Evolutionary conservation across 2,888 invertebrate species (phyloP).

Genomic region (Eilema caniola): DNA sequence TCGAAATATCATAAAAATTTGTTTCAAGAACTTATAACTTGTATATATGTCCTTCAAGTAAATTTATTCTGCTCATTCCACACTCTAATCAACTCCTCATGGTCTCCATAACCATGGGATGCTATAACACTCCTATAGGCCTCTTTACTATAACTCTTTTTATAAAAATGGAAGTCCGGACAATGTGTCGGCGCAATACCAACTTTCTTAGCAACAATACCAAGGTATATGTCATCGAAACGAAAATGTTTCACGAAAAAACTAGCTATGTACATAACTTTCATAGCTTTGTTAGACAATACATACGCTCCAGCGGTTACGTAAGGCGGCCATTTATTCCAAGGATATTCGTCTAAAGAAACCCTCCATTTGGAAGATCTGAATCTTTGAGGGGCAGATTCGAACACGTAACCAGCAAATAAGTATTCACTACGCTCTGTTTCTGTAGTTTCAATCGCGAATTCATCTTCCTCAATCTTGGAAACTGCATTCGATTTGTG

Average conservation of each 20-base stretch:
- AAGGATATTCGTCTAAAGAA: conserved; percentile 94
- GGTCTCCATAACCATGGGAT: conserved; percentile 93
- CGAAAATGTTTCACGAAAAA: conserved; percentile 93
- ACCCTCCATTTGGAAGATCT: conserved; percentile 95
- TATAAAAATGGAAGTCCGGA: conserved; percentile 92
- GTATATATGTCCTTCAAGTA: conserved; percentile 2
- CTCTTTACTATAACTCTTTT: conserved; percentile 88
- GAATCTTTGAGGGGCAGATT: conserved; percentile 92
- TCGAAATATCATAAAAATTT: background rate
- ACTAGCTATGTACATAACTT: conserved; percentile 92
- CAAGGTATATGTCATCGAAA: conserved; percentile 96
- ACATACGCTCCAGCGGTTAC: conserved; percentile 96
- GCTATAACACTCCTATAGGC: conserved; percentile 92
- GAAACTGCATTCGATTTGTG: conserved; percentile 21
- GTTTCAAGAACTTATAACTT: background rate
- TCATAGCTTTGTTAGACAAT: conserved; percentile 91
- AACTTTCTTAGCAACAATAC: conserved; percentile 93
- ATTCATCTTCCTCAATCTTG: conserved; percentile 23
- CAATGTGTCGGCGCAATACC: conserved; percentile 92
- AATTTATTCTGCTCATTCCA: conserved; percentile 89
- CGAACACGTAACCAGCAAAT: conserved; percentile 93
- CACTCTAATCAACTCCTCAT: conserved; percentile 89
- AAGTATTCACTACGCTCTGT: conserved; percentile 70
- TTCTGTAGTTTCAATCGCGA: conserved; percentile 4
- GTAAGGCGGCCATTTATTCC: conserved; percentile 95